Percentiles rank a stretch among this genome's conserved stretches.
These are phyloP conservation scores for Glaucomys volans DNA, from an alignment of 2,113 vertebrate species.

Conservation along the genomic window DNA sequence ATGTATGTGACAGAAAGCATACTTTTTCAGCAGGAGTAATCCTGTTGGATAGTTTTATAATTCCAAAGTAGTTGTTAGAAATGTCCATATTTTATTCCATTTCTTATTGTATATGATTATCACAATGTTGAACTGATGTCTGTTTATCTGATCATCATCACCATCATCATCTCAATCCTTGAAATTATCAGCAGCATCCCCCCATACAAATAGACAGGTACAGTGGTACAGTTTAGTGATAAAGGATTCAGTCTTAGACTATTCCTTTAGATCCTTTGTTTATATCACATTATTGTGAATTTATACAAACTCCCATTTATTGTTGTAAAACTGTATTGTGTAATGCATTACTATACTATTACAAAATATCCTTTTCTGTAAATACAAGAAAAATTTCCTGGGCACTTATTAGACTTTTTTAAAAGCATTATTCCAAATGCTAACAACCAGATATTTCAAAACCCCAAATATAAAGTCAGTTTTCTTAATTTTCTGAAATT, in stretches of 20 bases:
- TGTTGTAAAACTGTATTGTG: conserved; percentile 30
- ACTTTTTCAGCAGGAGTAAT: background rate
- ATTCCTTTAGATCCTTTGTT: background rate
- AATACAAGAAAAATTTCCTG: conserved; percentile 7
- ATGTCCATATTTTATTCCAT: background rate
- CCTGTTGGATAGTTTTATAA: background rate
- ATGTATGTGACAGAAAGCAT: background rate
- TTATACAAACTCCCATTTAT: conserved; percentile 48
- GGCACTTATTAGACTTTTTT: conserved; percentile 35
- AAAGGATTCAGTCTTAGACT: background rate
- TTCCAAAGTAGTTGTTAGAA: background rate
- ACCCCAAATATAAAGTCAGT: conserved; percentile 66
- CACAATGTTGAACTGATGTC: background rate
- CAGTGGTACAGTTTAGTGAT: background rate
- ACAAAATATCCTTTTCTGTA: conserved; percentile 64
- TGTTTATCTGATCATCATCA: background rate
- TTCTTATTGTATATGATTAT: background rate
- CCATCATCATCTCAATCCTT: background rate
- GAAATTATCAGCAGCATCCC: background rate
- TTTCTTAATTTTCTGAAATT: conserved; percentile 71
- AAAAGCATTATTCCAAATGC: conserved; percentile 60
- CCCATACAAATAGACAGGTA: background rate
- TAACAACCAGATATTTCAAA: conserved; percentile 54
- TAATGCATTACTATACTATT: conserved; percentile 26
- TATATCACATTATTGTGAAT: conserved; percentile 37